Conservation (phyloP, 92 coral and sea anemone genomes). For the Scolanthus callimorphus region DNA sequence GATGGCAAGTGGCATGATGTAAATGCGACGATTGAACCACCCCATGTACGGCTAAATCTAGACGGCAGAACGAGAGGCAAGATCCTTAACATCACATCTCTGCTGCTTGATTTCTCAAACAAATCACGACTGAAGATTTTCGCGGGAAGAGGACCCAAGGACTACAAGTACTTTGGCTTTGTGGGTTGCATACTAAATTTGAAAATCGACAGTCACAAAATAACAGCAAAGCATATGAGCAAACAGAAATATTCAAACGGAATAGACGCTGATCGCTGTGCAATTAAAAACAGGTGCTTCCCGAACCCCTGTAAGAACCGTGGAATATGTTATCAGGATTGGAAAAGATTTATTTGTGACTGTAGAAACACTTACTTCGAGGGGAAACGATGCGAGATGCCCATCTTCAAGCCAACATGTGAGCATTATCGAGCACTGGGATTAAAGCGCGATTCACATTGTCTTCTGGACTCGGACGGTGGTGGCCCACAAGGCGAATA, state of each 20-base stretch:
- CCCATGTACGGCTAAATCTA: conserved; percentile 34
- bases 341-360: conserved; percentile 47
- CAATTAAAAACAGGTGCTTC: conserved; percentile 42
- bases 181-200: conserved; percentile 84
- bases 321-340: conserved; percentile 67
- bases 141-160: conserved; percentile 45
- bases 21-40: conserved; percentile 43
- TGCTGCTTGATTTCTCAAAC: conserved; percentile 58
- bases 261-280: conserved; percentile 29
- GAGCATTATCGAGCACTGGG: conserved; percentile 79
- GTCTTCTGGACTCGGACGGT: conserved; percentile 57
- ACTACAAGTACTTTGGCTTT: conserved; percentile 55
- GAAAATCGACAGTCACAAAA: conserved; percentile 59
- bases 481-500: conserved; percentile 34
- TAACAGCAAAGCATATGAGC: conserved; percentile 26
- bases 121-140: conserved; percentile 59
- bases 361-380: conserved; percentile 56
- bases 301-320: conserved; percentile 73
- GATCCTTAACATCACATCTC: conserved; percentile 40
- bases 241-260: conserved; percentile 27
- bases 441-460: conserved; percentile 48
- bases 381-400: conserved; percentile 61
- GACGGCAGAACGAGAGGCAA: conserved; percentile 31
- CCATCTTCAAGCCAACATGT: conserved; percentile 69
- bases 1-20: conserved; percentile 96